Base-by-base conservation (phyloP, 2,888 invertebrate genomes). In the Apamea crenata region DNA sequence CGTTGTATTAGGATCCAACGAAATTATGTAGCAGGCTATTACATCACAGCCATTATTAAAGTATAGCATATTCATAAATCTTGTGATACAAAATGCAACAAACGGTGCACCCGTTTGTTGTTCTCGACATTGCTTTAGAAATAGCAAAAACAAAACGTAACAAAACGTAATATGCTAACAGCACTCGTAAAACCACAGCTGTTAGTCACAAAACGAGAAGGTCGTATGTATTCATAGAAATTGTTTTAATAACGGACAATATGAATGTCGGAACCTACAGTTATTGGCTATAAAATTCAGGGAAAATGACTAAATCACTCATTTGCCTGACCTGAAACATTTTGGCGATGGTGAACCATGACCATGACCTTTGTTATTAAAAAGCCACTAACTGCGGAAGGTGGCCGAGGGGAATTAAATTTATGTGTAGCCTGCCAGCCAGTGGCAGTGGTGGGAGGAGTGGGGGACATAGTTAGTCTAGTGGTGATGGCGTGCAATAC, bases 331-430 rank as follows among this genome's bases (percentile, higher is more conserved):
- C 70, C 61, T 76, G 70, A 86, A 83, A 70, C 44, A 70, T 78
- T 84, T 84, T 83, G 29, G 66, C 69, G 29, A 71, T 29, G 66
- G 67, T 47, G 53, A 61, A 70, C 56, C 25, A 25, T 72, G 65
- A 32, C 71, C 83, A 0, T 86, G 82, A 83, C 81, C 76, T 84
- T 77, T 78, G n/a, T 78, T 47, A 82, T 82, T 71, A 78, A 87
- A 79, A 82, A 74, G 56, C 36, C 21, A 75, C 44, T 80, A 77
- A 75, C 50, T 61, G 44, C 68, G 36, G 73, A 80, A 63, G 73
- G 78, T 71, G 73, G 75, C 36, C 67, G 69, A 67, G 69, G 79
- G 66, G 53, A 76, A 79, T 79, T 56, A 44, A 77, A 87, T 86
- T 70, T 77, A 82, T 77, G 65, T 63, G 56, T 71, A 44, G 36